Conservation (phyloP, 2,113 vertebrate genomes). For the Nyctereutes procyonoides region DNA sequence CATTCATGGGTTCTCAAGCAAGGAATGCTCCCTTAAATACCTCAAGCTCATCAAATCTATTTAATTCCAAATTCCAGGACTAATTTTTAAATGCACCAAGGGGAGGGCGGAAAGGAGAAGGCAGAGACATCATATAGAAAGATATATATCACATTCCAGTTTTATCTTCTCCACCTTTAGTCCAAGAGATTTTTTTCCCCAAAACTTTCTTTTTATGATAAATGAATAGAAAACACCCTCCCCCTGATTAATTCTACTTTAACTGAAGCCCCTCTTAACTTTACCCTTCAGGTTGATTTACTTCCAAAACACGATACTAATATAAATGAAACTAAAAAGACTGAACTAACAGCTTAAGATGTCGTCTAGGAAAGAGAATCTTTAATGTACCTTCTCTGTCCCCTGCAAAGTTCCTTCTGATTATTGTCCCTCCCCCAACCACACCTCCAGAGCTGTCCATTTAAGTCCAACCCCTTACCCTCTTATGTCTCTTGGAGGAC, state of each 20-base stretch:
- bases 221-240: background rate
- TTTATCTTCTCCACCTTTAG: conserved; percentile 15
- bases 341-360: conserved; percentile 4
- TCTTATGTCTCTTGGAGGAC: background rate
- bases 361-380: conserved; percentile 12
- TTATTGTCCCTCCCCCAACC: background rate
- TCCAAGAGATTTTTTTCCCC: background rate
- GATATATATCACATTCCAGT: conserved; percentile 4
- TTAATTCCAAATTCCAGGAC: conserved; percentile 64
- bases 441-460: conserved; percentile 3
- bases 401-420: conserved; percentile 5
- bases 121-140: conserved; percentile 29
- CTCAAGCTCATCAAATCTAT: conserved; percentile 33
- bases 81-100: conserved; percentile 14
- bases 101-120: background rate
- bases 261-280: conserved; percentile 43
- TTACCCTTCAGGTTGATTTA: conserved; percentile 27
- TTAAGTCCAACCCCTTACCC: conserved; percentile 12
- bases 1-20: conserved; percentile 57
- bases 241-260: conserved; percentile 50
- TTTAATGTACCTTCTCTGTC: conserved; percentile 12
- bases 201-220: conserved; percentile 50
- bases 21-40: conserved; percentile 33
- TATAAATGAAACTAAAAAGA: conserved; percentile 51
- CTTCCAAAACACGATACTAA: conserved; percentile 43